Evolutionary conservation across 2,888 invertebrate species (phyloP).

Genomic region (Drosophila kanekoi): DNA sequence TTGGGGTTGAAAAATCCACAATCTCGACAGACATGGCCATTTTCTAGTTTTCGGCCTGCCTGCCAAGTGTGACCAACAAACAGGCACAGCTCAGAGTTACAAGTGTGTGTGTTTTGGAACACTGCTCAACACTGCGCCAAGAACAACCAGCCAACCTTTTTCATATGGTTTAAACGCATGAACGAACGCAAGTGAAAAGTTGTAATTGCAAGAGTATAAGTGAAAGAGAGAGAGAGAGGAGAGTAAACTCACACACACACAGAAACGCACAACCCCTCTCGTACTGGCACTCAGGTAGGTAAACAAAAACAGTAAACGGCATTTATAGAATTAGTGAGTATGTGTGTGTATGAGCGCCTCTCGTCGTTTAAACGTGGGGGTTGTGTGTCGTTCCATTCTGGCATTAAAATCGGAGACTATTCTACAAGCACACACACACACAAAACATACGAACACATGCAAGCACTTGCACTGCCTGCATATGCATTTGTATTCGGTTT

Average conservation of each 20-base stretch:
- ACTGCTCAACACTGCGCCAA: constrained; percentile 38
- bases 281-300: constrained; percentile 46
- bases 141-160: constrained; percentile 23
- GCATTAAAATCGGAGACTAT: constrained; percentile 48
- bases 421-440: constrained; percentile 12
- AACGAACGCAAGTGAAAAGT: constrained; percentile 45
- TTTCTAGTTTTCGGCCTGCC: constrained; percentile 30
- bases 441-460: constrained; percentile 3
- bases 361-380: constrained; percentile 41
- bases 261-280: constrained; percentile 39
- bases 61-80: constrained; percentile 51
- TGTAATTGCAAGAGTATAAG: constrained; percentile 40
- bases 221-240: constrained; percentile 8
- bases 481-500: constrained; percentile 16
- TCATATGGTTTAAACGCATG: constrained; percentile 40
- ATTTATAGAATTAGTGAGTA: constrained; percentile 35
- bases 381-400: constrained; percentile 36
- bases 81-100: constrained; percentile 22
- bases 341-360: constrained; percentile 39
- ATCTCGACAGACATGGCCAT: constrained; percentile 45
- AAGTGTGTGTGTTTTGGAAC: constrained; percentile 38
- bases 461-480: constrained; percentile 24
- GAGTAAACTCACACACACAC: constrained; percentile 21
- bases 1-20: constrained; percentile 48
- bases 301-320: constrained; percentile 66